phyloP scores from a whole-genome alignment of 23 tunicate species.

The Ascidia mentula region DNA sequence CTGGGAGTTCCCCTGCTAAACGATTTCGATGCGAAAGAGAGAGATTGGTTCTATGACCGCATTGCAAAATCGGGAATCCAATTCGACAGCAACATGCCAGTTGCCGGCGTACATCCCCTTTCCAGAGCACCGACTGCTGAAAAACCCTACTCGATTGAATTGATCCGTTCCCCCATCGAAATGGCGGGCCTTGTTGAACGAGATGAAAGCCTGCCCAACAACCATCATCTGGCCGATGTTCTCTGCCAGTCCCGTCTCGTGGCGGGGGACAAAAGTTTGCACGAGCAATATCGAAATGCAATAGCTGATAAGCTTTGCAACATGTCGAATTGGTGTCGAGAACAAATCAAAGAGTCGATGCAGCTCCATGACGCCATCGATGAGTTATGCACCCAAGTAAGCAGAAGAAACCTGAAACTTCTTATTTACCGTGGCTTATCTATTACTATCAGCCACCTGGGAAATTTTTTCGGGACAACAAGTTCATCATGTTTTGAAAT shows the following conservation, averaged over 20 bases:
- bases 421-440: slow-evolving; percentile 19
- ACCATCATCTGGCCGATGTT: slow-evolving; percentile 16
- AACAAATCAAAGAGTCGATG: neutral
- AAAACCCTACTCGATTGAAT: slow-evolving; percentile 18
- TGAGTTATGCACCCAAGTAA: neutral
- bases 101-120: slow-evolving; percentile 39
- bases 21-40: slow-evolving; percentile 18
- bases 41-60: slow-evolving; percentile 44
- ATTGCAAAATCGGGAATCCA: slow-evolving; percentile 23
- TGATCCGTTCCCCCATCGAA: slow-evolving; percentile 20
- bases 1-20: slow-evolving; percentile 31
- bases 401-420: slow-evolving; percentile 4
- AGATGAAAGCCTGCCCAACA: neutral
- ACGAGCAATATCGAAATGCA: neutral
- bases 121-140: slow-evolving; percentile 24
- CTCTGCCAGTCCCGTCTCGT: slow-evolving; percentile 6
- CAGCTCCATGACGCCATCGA: neutral
- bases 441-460: slow-evolving; percentile 20
- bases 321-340: neutral
- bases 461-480: neutral
- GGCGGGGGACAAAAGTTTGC: slow-evolving; percentile 19
- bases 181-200: slow-evolving; percentile 12
- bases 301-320: neutral
- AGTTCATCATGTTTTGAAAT: slow-evolving; percentile 9
- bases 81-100: slow-evolving; percentile 53